Conservation (phyloP, 2,888 invertebrate species). For the Minunthozetes semirufus region DNA sequence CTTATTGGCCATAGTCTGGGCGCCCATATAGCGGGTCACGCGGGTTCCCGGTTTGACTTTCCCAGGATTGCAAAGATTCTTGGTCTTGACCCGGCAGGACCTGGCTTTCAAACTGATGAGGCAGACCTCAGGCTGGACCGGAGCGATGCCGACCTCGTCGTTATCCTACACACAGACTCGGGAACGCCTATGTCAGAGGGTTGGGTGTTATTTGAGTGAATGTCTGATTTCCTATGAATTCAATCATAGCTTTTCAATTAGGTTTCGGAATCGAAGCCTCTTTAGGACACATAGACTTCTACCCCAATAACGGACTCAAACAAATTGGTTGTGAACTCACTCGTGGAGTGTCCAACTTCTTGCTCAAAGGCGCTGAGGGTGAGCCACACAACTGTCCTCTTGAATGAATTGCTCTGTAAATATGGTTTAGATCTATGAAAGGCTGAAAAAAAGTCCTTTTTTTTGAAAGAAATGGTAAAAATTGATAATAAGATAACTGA, state of each 20-base stretch:
- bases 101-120: slow-evolving; percentile 28
- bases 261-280: slow-evolving; percentile 29
- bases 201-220: not conserved
- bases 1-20: slow-evolving; percentile 33
- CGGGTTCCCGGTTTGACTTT: slow-evolving; percentile 15
- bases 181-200: slow-evolving; percentile 23
- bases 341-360: slow-evolving; percentile 24
- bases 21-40: slow-evolving; percentile 32
- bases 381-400: not conserved
- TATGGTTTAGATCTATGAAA: too few species aligned
- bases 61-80: slow-evolving; percentile 29
- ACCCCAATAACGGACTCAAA: slow-evolving; percentile 33
- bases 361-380: slow-evolving; percentile 28
- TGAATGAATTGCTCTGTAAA: too few species aligned
- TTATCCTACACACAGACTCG: slow-evolving; percentile 29
- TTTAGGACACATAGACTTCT: slow-evolving; percentile 33
- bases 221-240: not conserved
- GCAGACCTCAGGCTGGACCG: slow-evolving; percentile 24
- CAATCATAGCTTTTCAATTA: not conserved
- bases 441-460: too few species aligned
- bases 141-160: slow-evolving; percentile 29
- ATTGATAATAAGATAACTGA: too few species aligned
- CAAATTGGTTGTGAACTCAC: slow-evolving; percentile 33
- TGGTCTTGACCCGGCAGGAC: slow-evolving; percentile 35
- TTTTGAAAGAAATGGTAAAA: too few species aligned